Base-by-base conservation (phyloP, 1,140 invertebrate species). In the Pollicipes pollicipes region DNA sequence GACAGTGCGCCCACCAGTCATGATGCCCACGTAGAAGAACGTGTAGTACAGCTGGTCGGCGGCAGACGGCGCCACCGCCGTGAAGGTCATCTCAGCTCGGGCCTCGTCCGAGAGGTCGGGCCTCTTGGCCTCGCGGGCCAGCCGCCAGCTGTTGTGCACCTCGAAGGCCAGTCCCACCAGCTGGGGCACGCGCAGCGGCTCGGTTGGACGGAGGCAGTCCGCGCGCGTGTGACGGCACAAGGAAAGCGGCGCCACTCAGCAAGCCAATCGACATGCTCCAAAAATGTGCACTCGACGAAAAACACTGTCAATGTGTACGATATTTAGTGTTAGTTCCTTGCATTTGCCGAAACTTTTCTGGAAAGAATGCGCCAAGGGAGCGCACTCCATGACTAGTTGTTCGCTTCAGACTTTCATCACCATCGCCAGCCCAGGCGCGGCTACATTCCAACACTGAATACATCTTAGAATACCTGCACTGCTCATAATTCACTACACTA, bases 161-260 rank as follows among this genome's bases (percentile, higher is more conserved):
- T 96, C 93, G 83, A 91, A 94, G 16, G 90, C 91, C 30, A 95
- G 80, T 66, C 91, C 91, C 67, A 92, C 85, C 69, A 94, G 77
- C 86, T 85, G 71, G 63, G 74, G 73, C 70, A 72, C 70, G 70
- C 66, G 67, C 66, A 31, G 35, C 16, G 27, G 21, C 58, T 31
- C 31, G 66, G 16, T 69, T 26, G 29, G 24, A 64, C 58, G 63
- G 8, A 27, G 17, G 68, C 31, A 66, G n/a, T n/a, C n/a, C n/a
- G n/a, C n/a, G n/a, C n/a, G n/a, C n/a, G n/a, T n/a, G n/a, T n/a
- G n/a, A n/a, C n/a, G n/a, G n/a, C n/a, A n/a, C n/a, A n/a, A n/a
- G n/a, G n/a, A n/a, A n/a, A n/a, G n/a, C n/a, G n/a, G n/a, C n/a
- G n/a, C n/a, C n/a, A n/a, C n/a, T n/a, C n/a, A n/a, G n/a, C n/a